Evolutionary conservation across 2,888 invertebrate genomes (phyloP).

Genomic region (Drosophila acutilabella): DNA sequence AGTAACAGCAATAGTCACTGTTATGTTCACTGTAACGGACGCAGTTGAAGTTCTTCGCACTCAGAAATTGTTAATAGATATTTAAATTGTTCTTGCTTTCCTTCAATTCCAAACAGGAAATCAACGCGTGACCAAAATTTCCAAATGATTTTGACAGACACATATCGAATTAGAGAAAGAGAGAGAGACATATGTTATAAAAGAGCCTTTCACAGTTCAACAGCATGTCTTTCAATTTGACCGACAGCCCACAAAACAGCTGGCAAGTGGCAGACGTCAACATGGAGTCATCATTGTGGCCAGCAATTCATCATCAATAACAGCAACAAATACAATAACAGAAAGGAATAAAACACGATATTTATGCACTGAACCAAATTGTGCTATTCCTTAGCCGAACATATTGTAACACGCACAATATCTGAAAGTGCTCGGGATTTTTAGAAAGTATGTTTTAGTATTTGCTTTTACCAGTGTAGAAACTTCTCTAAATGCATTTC

Average conservation of each 20-base stretch:
- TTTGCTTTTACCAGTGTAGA: background rate
- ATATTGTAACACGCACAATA: no score
- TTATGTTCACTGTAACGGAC: slow-evolving; percentile 50
- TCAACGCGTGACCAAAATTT: slow-evolving; percentile 71
- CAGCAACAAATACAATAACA: slow-evolving; percentile 24
- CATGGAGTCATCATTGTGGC: slow-evolving; percentile 24
- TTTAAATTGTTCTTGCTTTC: slow-evolving; percentile 47
- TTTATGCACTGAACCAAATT: background rate
- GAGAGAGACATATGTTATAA: slow-evolving; percentile 6
- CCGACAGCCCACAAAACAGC: slow-evolving; percentile 61
- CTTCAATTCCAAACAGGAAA: slow-evolving; percentile 66
- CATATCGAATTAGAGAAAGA: no score
- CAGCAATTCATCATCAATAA: slow-evolving; percentile 64
- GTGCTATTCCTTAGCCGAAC: no score
- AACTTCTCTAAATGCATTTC: slow-evolving; percentile 55
- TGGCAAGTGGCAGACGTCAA: slow-evolving; percentile 57
- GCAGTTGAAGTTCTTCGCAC: background rate
- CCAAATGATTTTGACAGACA: slow-evolving; percentile 28
- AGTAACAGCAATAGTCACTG: slow-evolving; percentile 19
- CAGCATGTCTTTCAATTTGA: slow-evolving; percentile 73
- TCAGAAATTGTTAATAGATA: slow-evolving; percentile 54
- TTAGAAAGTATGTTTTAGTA: no score
- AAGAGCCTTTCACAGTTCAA: slow-evolving; percentile 65
- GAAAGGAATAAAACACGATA: slow-evolving; percentile 6
- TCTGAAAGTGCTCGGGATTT: background rate